These are phyloP conservation scores for Alviniconcha marisindica DNA, from an alignment of 1,140 invertebrate species.

Conservation along the genomic window DNA sequence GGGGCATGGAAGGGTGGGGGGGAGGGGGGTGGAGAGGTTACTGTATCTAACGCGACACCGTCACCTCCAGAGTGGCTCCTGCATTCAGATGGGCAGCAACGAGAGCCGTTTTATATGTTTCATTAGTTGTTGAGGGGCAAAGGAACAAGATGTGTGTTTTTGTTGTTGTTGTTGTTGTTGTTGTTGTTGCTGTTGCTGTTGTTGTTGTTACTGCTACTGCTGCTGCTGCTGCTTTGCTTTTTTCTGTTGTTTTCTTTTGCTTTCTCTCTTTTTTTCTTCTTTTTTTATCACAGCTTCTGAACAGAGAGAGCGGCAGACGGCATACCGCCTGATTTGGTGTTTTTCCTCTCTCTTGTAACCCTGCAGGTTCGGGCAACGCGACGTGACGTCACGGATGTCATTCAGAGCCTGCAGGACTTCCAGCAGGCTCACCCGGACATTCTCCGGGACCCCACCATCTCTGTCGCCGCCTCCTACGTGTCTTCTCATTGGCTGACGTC, in stretches of 20 bases:
- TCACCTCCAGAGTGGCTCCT: too few relatives aligned
- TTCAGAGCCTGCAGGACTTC: background rate
- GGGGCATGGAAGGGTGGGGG: too few relatives aligned
- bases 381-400: background rate
- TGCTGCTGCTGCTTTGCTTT: background rate
- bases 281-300: background rate
- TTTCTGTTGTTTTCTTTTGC: background rate
- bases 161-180: too few relatives aligned
- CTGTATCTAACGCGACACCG: too few relatives aligned
- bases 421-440: background rate
- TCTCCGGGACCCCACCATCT: background rate
- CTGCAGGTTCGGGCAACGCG: background rate
- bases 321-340: background rate
- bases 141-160: too few relatives aligned
- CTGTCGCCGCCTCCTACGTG: conserved; percentile 10
- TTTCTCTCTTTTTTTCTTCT: background rate
- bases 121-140: too few relatives aligned
- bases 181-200: too few relatives aligned
- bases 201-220: too few relatives aligned
- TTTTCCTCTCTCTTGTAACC: too few relatives aligned
- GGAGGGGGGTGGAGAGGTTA: too few relatives aligned
- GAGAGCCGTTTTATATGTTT: too few relatives aligned
- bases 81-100: too few relatives aligned
- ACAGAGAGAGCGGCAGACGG: background rate
- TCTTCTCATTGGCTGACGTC: background rate